Percentiles rank a stretch among this genome's conserved stretches.
Evolutionary conservation across 2,113 vertebrate species (phyloP).

Genomic region (Rhinolophus ferrumequinum): DNA sequence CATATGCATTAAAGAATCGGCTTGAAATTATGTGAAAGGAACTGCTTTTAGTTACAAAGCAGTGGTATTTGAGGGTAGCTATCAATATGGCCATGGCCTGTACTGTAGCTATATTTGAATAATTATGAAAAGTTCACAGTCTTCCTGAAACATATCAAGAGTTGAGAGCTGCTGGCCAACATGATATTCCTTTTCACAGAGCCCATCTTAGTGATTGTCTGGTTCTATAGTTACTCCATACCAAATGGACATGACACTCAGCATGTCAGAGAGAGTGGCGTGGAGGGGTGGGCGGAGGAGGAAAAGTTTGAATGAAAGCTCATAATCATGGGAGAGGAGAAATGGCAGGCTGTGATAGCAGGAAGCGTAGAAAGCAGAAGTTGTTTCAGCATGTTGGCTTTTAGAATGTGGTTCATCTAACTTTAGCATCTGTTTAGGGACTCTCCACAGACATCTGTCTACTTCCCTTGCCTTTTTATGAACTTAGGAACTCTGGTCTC

Average conservation of each 20-base stretch:
- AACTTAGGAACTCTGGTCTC: constrained; percentile 29
- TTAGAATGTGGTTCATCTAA: not conserved
- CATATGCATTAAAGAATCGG: not conserved
- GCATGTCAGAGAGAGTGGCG: not conserved
- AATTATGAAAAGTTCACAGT: not conserved
- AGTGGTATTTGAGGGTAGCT: not conserved
- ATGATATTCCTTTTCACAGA: not conserved
- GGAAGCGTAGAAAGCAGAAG: not conserved
- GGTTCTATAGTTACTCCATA: not conserved
- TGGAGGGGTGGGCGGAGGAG: not conserved
- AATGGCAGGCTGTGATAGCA: not conserved
- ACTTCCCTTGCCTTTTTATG: constrained; percentile 27
- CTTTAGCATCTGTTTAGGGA: not conserved
- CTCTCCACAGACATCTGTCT: not conserved
- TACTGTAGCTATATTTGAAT: not conserved
- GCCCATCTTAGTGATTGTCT: not conserved
- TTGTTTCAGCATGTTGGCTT: not conserved
- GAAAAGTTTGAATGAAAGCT: not conserved
- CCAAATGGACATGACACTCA: not conserved
- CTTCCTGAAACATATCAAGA: not conserved
- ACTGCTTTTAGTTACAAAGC: not conserved
- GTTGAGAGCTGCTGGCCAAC: not conserved
- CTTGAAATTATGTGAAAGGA: constrained; percentile 20
- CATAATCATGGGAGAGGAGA: not conserved
- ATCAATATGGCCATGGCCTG: not conserved